Conservation (phyloP, 2,888 invertebrate genomes). For the Nephrotoma appendiculata region DNA sequence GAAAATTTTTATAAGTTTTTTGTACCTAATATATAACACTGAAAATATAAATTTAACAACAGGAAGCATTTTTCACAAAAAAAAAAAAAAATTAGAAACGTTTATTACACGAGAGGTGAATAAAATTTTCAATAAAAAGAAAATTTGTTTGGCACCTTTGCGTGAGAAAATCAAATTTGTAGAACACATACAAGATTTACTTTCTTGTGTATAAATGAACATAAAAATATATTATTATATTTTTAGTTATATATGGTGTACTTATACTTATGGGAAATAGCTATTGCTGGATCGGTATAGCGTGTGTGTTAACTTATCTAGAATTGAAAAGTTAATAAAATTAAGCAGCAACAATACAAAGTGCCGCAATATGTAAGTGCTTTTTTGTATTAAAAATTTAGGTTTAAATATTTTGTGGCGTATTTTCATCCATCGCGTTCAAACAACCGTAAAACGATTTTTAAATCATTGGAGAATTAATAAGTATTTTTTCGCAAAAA, state of each 20-base stretch:
- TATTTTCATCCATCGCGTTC: not conserved
- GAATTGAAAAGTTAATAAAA: not conserved
- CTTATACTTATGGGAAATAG: not conserved
- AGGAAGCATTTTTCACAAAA: not conserved
- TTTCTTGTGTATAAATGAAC: not conserved
- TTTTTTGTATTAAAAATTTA: not conserved
- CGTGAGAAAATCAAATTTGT: not conserved
- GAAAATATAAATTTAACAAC: not conserved
- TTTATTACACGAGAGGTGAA: not conserved
- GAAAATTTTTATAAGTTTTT: not conserved
- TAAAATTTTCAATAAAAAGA: not conserved
- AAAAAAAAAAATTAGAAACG: not conserved
- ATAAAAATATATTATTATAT: not conserved
- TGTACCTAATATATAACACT: not conserved
- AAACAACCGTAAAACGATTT: not conserved
- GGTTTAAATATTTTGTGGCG: not conserved
- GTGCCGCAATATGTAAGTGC: not conserved
- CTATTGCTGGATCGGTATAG: not conserved
- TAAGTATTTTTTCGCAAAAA: not conserved
- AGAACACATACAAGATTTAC: not conserved
- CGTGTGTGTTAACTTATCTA: not conserved
- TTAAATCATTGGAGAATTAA: not conserved
- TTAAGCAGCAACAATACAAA: not conserved
- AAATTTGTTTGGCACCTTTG: not conserved
- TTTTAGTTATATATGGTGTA: not conserved